Evolutionary conservation across 2,113 vertebrate species (phyloP), one percentile per base, ranked within the genome.

Genomic region (Antigone vipio): DNA sequence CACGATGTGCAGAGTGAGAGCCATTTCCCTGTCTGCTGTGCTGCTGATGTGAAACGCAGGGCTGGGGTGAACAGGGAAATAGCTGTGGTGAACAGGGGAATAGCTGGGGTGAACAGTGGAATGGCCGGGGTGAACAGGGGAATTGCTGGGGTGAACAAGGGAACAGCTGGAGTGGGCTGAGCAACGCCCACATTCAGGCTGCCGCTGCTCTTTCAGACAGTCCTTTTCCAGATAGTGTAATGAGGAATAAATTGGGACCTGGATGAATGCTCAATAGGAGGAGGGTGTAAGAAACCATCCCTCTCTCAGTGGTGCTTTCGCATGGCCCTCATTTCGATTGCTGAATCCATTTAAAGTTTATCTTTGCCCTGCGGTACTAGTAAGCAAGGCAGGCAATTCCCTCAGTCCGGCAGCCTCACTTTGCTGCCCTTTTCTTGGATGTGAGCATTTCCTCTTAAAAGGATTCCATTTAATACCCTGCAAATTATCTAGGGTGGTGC

Each of bases 391-490:
- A 96, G 75, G 50, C 88, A 94, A 91, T 96, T 95, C 83, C 91
- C 80, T 52, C 85, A 75, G 62, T 88, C 83, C 19, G 9, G 23
- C 72, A 85, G 58, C 77, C 49, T 79, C 47, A 23, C 55, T 91
- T 75, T 68, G 68, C 81, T 97, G 62, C 69, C 73, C 64, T 78
- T 87, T 91, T 81, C 68, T 95, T 66, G 66, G 63, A 69, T 79
- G 58, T 5, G 4, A 97, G 69, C 27, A 0, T 93, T 94, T 95
- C 72, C 72, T 58, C 78, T 86, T 96, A 95, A 92, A 97, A 96
- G 91, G 89, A 97, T 95, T 94, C 84, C 50, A 71, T 92, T 96
- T 97, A 95, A 97, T 95, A 95, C 84, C 87, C 85, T 96, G 93
- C 34, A 95, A 97, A 97, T 97, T 96, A 96, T 95, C 94, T 90